Evolutionary conservation across 2,888 invertebrate species (phyloP), one percentile per base, ranked within the genome.

Genomic region (Noctua pronuba): DNA sequence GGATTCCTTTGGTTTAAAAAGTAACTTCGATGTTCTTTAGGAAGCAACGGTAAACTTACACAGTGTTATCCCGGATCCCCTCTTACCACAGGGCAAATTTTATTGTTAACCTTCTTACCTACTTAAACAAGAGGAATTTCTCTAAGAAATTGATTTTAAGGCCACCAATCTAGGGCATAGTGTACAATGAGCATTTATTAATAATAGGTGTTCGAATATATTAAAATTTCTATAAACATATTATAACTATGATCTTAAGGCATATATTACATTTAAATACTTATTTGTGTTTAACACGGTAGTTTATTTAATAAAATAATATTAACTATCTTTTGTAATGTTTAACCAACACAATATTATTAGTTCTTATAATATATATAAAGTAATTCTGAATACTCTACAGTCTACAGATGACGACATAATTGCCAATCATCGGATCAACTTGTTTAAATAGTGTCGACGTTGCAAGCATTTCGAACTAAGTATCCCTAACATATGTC

Each of bases 221-320:
- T 77, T 60, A 77, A 13, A 13, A 28, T 55, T n/a, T 16, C 38
- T 62, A 60, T 18, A 44, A 52, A 60, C 21, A 60, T 41, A 49
- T 31, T 24, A 11, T 35, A 64, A 55, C 7, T 35, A 65, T 44
- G 5, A 35, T 46, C 28, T 16, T 31, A 72, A 79, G 71, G 72
- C 28, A 64, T n/a, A 38, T 38, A 38, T 38, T 38, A 1, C 35
- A 38, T 46, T 41, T 41, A 67, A n/a, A 3, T 46, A 21, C 18
- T 46, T 46, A 21, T 21, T 46, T 49, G 80, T 79, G 55, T 79
- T 79, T 55, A 1, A 79, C 78, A 80, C 80, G 49, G 35, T 66
- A 66, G 18, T 21, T 65, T n/a, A 55, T 31, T 78, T 6, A 67
- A 69, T 1, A 35, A 62, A 31, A 52, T 35, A 35, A 38, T 46